Evolutionary conservation across 2,113 vertebrate genomes (phyloP), one percentile per base, ranked within the genome.

Genomic region (Elachura formosa): DNA sequence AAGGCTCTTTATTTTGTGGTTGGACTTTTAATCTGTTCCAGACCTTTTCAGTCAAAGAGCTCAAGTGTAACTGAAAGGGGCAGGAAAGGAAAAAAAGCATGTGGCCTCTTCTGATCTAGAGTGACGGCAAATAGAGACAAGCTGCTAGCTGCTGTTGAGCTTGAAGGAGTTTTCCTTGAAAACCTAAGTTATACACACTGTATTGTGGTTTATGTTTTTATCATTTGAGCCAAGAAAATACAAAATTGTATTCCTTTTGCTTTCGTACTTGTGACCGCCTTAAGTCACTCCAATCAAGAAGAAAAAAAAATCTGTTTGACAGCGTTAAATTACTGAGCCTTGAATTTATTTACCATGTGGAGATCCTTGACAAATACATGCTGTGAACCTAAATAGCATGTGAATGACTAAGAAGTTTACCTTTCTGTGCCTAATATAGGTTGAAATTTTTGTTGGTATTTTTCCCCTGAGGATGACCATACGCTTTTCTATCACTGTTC

Each of bases 1-100:
- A 99, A 97, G 96, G 96, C 98, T 98, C 98, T 99, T 98, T 98
- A 98, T 99, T 98, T 98, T 98, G 98, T 97, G 98, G 98, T 98
- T 81, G 95, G 97, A 98, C 98, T 98, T 98, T 98, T 99, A 99
- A 99, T 99, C 99, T 99, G 98, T 99, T 99, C 99, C 99, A 99
- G 99, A 98, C 98, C 98, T 98, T 98, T 98, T 98, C 98, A 98
- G 98, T 98, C 98, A 98, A 98, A 98, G 98, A 98, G 97, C 98
- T 98, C 97, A 97, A 98, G 98, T 98, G 98, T 98, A 98, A 97
- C 98, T 96, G 97, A 97, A 97, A 93, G 95, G 93, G 96, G 82
- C 92, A 91, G 93, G 94, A 89, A 63, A 85, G 67, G 6, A 80
- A 69, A n/a, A 91, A 87, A 97, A 62, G 17, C 46, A 74, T 90